Conservation (phyloP, 2,797 vertebrate species). For the Cyclura pinguis region DNA sequence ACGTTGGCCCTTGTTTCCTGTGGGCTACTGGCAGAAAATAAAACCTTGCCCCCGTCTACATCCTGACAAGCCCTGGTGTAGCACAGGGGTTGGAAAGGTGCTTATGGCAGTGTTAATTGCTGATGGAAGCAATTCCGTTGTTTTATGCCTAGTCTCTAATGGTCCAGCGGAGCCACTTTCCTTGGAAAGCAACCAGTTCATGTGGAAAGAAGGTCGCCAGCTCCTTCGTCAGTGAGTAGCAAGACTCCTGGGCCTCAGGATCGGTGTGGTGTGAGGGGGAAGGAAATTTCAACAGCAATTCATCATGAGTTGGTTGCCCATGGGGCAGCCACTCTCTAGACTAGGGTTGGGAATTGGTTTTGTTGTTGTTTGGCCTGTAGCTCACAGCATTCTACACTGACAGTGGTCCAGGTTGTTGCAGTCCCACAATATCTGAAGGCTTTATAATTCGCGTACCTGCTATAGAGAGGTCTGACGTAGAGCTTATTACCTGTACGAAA, state of each 20-base stretch:
- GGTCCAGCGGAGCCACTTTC: slow-evolving; percentile 86
- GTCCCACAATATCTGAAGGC: too few species aligned
- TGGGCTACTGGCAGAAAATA: background rate
- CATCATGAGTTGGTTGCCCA: background rate
- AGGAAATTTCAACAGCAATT: too few species aligned
- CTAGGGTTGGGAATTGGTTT: too few species aligned
- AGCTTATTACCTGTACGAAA: background rate
- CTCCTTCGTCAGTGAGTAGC: slow-evolving; percentile 89
- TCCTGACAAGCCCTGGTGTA: background rate
- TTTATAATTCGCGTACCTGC: background rate
- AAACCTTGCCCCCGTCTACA: background rate
- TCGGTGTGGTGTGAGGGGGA: background rate
- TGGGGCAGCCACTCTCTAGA: background rate
- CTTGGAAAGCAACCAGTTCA: slow-evolving; percentile 88
- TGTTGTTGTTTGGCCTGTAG: too few species aligned
- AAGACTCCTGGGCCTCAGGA: too few species aligned
- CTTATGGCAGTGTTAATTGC: fast-evolving
- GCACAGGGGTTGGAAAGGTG: too few species aligned
- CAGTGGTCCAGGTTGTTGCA: too few species aligned
- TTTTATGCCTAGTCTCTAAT: slow-evolving; percentile 82
- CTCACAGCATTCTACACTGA: too few species aligned
- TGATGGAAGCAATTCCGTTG: slow-evolving; percentile 7
- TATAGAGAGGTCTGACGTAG: background rate
- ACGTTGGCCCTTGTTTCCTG: background rate
- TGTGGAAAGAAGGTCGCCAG: slow-evolving; percentile 93